Conservation (phyloP, 2,113 vertebrate genomes). For the Eolophus roseicapilla region DNA sequence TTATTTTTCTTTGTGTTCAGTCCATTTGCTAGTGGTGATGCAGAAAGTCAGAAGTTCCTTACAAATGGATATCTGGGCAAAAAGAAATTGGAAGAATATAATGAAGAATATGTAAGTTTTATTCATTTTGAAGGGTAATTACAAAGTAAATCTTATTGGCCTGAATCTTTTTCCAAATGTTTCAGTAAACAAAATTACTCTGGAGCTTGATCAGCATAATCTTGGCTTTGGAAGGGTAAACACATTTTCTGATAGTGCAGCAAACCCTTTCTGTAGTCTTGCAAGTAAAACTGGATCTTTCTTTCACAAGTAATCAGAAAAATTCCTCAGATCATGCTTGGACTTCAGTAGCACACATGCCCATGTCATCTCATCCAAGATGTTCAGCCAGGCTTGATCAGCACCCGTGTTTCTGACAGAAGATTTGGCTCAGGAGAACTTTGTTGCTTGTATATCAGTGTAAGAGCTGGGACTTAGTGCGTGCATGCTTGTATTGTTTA, state of each 20-base stretch:
- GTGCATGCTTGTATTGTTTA: accelerated
- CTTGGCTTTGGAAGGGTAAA: conserved; percentile 51
- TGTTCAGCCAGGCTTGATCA: background rate
- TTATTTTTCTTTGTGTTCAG: conserved; percentile 67
- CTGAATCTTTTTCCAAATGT: background rate
- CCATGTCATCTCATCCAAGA: background rate
- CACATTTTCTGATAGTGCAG: conserved; percentile 16
- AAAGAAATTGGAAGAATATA: conserved; percentile 88
- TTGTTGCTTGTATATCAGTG: background rate
- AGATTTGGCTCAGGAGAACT: background rate
- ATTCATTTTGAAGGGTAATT: background rate
- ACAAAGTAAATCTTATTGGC: background rate
- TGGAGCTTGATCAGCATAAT: conserved; percentile 50
- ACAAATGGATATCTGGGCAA: conserved; percentile 86
- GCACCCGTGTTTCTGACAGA: background rate
- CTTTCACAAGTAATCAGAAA: background rate
- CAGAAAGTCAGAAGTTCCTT: conserved; percentile 91
- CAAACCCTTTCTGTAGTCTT: background rate
- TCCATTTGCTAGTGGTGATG: conserved; percentile 84
- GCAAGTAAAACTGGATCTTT: background rate
- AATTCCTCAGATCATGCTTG: background rate
- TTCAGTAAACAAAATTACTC: background rate
- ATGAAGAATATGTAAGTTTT: conserved; percentile 92
- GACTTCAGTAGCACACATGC: background rate
- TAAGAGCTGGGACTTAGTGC: background rate